Percentiles rank a stretch among this genome's conserved stretches.
Conservation (phyloP, 2,797 vertebrate species). For the Sebastes hubbsi region DNA sequence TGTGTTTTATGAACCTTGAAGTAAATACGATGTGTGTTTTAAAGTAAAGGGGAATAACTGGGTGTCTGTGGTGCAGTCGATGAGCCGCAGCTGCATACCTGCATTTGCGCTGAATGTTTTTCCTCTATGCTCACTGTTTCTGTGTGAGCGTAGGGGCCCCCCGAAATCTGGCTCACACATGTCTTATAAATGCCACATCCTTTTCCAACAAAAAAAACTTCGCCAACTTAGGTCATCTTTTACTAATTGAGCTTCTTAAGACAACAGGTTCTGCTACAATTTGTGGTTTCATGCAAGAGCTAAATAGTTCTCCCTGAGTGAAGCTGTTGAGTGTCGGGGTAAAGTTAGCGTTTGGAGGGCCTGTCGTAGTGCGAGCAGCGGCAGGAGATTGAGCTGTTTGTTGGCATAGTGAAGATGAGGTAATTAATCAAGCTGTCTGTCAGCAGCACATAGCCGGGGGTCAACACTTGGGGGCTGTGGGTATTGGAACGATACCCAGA, state of each 20-base stretch:
- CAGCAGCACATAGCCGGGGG: conserved; percentile 13
- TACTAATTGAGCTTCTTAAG: conserved; percentile 64
- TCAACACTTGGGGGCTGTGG: conserved; percentile 1
- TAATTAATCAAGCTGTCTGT: conserved; percentile 66
- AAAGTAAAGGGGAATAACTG: background rate
- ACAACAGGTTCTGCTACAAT: conserved; percentile 52
- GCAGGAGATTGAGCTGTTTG: conserved; percentile 50
- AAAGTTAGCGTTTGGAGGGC: conserved; percentile 13
- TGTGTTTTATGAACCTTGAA: background rate
- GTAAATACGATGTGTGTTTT: background rate
- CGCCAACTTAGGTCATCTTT: conserved; percentile 50
- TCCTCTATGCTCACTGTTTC: background rate
- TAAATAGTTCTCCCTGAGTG: conserved; percentile 30
- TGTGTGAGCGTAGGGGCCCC: background rate
- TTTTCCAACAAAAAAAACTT: conserved; percentile 32
- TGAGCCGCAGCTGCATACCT: conserved; percentile 34
- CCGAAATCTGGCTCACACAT: conserved; percentile 58
- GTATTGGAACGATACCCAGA: conserved; percentile 17
- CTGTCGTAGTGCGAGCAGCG: background rate
- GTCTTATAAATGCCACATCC: conserved; percentile 40
- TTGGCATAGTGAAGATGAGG: conserved; percentile 53
- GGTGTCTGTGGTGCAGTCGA: background rate
- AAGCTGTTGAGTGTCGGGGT: conserved; percentile 21
- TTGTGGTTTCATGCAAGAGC: conserved; percentile 64
- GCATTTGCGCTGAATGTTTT: conserved; percentile 28